phyloP scores from a whole-genome alignment of 2,888 invertebrate species.

The Lepeophtheirus nordmannii region DNA sequence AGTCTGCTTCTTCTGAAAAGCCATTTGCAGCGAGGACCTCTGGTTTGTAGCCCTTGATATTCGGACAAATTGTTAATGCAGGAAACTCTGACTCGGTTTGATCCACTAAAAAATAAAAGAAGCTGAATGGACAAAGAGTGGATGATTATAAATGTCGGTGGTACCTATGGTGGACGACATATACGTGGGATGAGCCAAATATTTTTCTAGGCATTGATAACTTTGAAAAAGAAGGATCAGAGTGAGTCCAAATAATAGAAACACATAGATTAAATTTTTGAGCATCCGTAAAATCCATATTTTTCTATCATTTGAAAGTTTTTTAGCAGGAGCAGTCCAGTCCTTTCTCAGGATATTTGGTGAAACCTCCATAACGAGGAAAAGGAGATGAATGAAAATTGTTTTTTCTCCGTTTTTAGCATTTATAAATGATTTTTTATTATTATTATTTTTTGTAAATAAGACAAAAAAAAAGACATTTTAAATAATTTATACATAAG shows the following conservation, averaged over 20 bases:
- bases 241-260: background rate
- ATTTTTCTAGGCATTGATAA: background rate
- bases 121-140: background rate
- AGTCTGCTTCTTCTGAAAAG: background rate
- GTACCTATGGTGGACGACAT: constrained; percentile 5
- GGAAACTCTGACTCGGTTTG: constrained; percentile 13
- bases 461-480: too few relatives aligned
- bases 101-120: background rate
- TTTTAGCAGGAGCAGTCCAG: background rate
- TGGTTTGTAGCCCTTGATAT: background rate
- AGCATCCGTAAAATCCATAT: background rate
- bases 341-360: background rate
- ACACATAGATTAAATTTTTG: background rate
- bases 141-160: too few relatives aligned
- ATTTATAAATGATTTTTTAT: too few relatives aligned
- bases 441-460: too few relatives aligned
- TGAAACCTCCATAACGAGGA: too few relatives aligned
- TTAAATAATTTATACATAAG: too few relatives aligned
- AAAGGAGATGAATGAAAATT: too few relatives aligned
- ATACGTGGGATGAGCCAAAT: background rate
- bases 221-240: background rate
- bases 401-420: too few relatives aligned
- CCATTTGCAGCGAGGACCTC: constrained; percentile 3
- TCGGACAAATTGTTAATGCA: constrained; percentile 10
- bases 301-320: background rate